Conservation (phyloP, 2,797 vertebrate species). For the Cuculus canorus region DNA sequence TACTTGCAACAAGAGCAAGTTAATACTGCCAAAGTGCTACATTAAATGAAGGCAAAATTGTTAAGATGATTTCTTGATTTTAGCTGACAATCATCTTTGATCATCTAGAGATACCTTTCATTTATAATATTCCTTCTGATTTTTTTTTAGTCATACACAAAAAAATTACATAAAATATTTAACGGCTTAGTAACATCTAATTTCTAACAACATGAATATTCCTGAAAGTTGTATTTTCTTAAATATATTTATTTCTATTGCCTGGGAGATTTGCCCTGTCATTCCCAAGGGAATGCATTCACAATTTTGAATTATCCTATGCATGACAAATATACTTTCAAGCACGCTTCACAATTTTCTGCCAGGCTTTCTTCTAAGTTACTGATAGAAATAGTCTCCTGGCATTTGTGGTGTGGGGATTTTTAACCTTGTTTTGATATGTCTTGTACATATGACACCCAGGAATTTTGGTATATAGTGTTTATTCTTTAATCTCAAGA, state of each 20-base stretch:
- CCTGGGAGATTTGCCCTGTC: not conserved
- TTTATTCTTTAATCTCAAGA: not conserved
- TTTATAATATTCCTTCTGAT: not conserved
- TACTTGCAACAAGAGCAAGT: not conserved
- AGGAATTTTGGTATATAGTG: not conserved
- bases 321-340: not conserved
- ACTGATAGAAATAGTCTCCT: not conserved
- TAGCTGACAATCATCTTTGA: not conserved
- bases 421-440: not conserved
- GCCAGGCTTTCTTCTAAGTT: not conserved
- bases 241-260: not conserved
- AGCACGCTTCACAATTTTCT: not conserved
- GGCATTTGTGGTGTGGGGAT: rapidly evolving
- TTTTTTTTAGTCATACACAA: not conserved
- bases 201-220: not conserved
- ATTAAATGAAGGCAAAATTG: not conserved
- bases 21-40: not conserved
- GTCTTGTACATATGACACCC: not conserved
- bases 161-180: not conserved
- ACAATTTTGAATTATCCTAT: not conserved
- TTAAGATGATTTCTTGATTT: not conserved
- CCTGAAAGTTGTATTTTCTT: not conserved
- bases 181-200: not conserved
- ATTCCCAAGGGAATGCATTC: not conserved
- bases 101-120: not conserved